Base-by-base conservation (phyloP, 2,888 invertebrate genomes). In the Ophion ellenae region DNA sequence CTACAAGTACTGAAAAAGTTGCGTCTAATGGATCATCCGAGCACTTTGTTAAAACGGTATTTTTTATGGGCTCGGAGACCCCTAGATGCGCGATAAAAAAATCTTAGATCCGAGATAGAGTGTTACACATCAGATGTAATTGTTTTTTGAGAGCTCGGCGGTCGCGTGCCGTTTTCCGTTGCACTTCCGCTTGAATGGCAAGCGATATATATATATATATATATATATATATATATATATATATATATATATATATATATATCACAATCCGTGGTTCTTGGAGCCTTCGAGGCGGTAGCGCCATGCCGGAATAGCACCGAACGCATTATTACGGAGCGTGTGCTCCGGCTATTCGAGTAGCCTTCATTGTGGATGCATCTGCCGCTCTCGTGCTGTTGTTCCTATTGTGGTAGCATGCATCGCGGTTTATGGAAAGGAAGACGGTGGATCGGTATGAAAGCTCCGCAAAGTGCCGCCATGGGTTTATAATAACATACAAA, bases 361-460 rank as follows among this genome's bases (percentile, higher is more conserved):
- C 85, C 83, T 88, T 87, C 87, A 90, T 91, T 91, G 90, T 90
- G 73, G 88, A 87, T 88, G 89, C 92, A 92, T 91, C 92, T 92
- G 92, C 89, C 88, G 90, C 77, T 85, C 74, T 74, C 64, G 81
- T 83, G 85, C 71, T 81, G 84, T 77, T 78, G 77, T 79, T 75
- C 32, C 78, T 78, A 73, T 36, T 70, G 69, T 81, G 24, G 45
- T 74, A 64, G 69, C 61, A 32, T 17, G 73, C 63, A 84, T 63
- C 74, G 47, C 59, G 40, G 63, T 76, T 74, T 66, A 70, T 85
- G 79, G 73, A 76, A 71, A 79, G 53, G 71, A 64, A 53, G 53
- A 59, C 61, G 36, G 69, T 64, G 70, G 64, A 70, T 79, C 71
- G 24, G 70, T 81, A 83, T 88, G 83, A 86, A 87, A 85, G 85